Percentiles rank a stretch among this genome's conserved stretches.
These are phyloP conservation scores for Nycticebus coucang DNA, from an alignment of 2,113 vertebrate genomes.

Conservation along the genomic window DNA sequence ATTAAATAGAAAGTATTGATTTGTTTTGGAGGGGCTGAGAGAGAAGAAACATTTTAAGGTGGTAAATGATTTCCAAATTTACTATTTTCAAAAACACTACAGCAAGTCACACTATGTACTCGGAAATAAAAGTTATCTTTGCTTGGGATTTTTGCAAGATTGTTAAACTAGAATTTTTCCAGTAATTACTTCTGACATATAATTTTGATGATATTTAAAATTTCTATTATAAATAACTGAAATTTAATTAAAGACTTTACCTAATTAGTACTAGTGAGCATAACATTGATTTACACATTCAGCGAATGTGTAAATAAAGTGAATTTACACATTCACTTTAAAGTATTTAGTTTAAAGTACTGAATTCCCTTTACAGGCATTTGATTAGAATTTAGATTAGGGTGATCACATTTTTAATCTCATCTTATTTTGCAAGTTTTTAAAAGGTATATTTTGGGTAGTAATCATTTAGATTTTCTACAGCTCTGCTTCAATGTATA, in stretches of 20 bases:
- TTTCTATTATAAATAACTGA: conserved; percentile 55
- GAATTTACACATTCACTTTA: too few species aligned
- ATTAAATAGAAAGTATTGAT: not conserved
- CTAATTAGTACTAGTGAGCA: conserved; percentile 54
- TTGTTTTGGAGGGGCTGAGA: not conserved
- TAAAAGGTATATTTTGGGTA: conserved; percentile 58
- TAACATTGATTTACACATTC: conserved; percentile 55
- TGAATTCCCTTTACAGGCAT: conserved; percentile 65
- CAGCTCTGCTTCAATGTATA: not conserved
- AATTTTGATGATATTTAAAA: conserved; percentile 66
- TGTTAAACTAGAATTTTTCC: conserved; percentile 45
- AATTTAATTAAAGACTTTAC: conserved; percentile 59
- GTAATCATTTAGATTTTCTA: conserved; percentile 53
- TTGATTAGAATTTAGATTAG: conserved; percentile 69
- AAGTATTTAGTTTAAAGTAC: conserved; percentile 53
- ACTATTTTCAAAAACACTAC: not conserved
- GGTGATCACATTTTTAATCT: conserved; percentile 71
- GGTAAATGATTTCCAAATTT: not conserved
- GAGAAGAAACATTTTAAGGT: not conserved
- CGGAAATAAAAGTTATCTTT: conserved; percentile 42
- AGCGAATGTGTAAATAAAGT: too few species aligned
- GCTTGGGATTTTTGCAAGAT: conserved; percentile 12
- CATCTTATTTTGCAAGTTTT: conserved; percentile 51
- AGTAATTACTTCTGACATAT: conserved; percentile 60
- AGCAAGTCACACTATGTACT: not conserved